Evolutionary conservation across 2,797 vertebrate genomes (phyloP), one percentile per base, ranked within the genome.

Genomic region (Pitangus sulphuratus): DNA sequence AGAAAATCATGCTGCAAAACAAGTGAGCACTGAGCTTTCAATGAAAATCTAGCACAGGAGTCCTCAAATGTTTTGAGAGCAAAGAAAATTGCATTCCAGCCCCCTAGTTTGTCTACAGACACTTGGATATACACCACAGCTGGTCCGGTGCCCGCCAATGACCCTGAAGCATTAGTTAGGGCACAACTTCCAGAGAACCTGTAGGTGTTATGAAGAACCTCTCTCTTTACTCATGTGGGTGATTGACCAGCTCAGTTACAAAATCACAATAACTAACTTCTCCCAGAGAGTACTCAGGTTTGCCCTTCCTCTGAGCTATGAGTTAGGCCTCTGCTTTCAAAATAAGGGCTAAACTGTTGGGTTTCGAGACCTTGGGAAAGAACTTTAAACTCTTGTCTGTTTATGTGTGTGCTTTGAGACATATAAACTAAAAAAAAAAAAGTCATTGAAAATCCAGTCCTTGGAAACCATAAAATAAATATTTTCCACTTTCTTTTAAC

Each of bases 361-460:
- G 10, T 51, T 89, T 68, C 15, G 79, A 88, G 76, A 64, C 42
- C 28, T 82, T 87, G 33, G 35, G 35, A 70, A 91, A 75, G 35
- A 69, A 54, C 8, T 95, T 83, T 35, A 80, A 89, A 35, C n/a
- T 48, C 50, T 61, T 37, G 6, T 45, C 47, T 81, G 42, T 37
- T 47, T 90, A 11, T 25, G 4, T 1, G 2, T 30, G 21, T 69
- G 31, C 40, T 80, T 89, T 44, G 64, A 87, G 62, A 47, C 6
- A 31, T 28, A 56, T 15, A 84, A 87, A 77, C 58, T 84, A 93
- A 86, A 69, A 39, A 84, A 89, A 89, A 91, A 72, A 26, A 84
- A 84, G 11, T 6, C 14, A 51, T 31, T 56, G 45, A 91, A 93
- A 95, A 76, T 2, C 2, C 8, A 44, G 40, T 33, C 22, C 64